Conservation (phyloP, 2,797 vertebrate genomes). For the Catharus ustulatus region DNA sequence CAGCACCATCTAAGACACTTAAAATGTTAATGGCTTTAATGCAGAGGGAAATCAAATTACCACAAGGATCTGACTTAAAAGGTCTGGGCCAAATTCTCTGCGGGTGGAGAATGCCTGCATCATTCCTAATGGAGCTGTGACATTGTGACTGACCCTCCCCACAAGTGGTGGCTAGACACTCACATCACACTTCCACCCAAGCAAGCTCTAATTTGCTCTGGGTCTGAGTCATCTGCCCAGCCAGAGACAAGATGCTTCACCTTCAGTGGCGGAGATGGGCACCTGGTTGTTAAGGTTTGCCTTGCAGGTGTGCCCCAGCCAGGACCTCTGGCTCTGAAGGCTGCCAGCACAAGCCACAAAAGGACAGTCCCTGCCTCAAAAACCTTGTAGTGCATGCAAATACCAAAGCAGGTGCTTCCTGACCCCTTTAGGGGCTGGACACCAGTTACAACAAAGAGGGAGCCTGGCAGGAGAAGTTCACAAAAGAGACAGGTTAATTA, state of each 20-base stretch:
- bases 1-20: not conserved
- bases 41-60: slow-evolving; percentile 5
- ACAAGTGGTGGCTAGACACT: slow-evolving; percentile 41
- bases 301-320: slow-evolving; percentile 40
- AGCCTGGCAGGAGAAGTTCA: not conserved
- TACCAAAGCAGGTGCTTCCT: slow-evolving; percentile 49
- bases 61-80: slow-evolving; percentile 21
- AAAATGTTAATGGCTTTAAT: not conserved
- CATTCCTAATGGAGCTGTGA: slow-evolving; percentile 27
- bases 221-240: slow-evolving; percentile 54
- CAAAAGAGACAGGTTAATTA: not conserved
- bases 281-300: slow-evolving; percentile 9
- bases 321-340: not conserved
- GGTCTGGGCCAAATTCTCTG: not conserved
- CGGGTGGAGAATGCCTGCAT: not conserved
- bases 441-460: not conserved
- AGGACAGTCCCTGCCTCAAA: not conserved
- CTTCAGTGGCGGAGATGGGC: not conserved
- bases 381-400: slow-evolving; percentile 33
- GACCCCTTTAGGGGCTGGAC: slow-evolving; percentile 14
- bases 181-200: slow-evolving; percentile 44
- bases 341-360: not conserved
- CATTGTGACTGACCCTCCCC: slow-evolving; percentile 10
- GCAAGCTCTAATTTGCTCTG: slow-evolving; percentile 31
- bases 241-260: slow-evolving; percentile 5